Evolutionary conservation across 2,113 vertebrate species (phyloP).

Genomic region (Tragelaphus imberbis): DNA sequence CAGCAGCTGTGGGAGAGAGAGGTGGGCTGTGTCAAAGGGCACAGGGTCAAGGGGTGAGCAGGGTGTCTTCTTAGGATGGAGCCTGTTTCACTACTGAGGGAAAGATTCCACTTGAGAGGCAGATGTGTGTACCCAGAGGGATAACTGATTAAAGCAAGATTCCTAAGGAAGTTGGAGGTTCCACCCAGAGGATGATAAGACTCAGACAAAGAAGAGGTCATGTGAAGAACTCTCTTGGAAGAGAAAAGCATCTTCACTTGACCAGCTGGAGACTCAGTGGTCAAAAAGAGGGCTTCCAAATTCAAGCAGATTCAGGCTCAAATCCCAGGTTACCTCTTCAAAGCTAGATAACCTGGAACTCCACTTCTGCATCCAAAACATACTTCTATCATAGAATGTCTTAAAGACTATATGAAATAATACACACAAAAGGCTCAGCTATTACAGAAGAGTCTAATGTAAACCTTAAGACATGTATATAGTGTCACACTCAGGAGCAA

Average conservation of each 20-base stretch:
- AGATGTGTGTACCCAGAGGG: neutral
- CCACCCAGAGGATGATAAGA: neutral
- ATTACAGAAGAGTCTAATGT: neutral
- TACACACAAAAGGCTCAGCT: neutral
- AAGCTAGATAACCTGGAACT: neutral
- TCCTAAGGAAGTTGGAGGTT: neutral
- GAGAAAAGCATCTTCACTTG: neutral
- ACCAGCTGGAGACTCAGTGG: neutral
- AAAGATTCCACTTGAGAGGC: neutral
- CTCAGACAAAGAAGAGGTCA: accelerated
- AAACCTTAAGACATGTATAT: neutral
- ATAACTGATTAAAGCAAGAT: neutral
- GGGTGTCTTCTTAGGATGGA: neutral
- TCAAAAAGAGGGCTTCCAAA: neutral
- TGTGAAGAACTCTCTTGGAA: neutral
- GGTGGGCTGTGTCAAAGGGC: neutral
- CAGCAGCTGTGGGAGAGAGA: neutral
- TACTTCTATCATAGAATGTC: neutral
- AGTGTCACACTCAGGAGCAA: neutral
- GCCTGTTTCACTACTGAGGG: neutral
- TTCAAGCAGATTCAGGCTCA: neutral
- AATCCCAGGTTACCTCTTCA: neutral
- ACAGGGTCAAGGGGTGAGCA: neutral
- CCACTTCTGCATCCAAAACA: neutral
- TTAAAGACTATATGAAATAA: neutral